These are phyloP conservation scores for Tachina grossa DNA, from an alignment of 2,888 invertebrate genomes.

Conservation along the genomic window DNA sequence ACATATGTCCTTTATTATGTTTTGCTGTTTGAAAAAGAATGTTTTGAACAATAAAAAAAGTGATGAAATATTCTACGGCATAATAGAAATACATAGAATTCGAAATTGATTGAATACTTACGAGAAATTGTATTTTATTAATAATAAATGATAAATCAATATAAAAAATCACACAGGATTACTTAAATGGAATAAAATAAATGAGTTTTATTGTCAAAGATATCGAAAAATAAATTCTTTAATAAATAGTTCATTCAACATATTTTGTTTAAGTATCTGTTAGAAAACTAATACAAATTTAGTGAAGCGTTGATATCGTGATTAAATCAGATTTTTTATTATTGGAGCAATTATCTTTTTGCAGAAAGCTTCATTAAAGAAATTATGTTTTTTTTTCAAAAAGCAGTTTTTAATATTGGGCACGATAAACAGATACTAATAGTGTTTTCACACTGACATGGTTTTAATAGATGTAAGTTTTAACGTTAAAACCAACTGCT, in stretches of 20 bases:
- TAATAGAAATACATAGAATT: neutral
- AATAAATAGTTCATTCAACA: neutral
- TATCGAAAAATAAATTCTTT: neutral
- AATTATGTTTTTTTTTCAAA: no score
- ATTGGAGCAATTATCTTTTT: neutral
- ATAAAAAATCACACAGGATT: neutral
- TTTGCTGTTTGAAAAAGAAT: neutral
- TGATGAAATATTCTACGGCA: conserved; percentile 40
- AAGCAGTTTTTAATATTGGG: no score
- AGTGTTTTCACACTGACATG: no score
- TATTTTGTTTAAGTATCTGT: neutral
- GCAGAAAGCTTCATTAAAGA: neutral
- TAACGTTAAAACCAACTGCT: no score
- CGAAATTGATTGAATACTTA: conserved; percentile 57
- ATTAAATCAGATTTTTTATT: neutral
- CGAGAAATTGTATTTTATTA: conserved; percentile 21
- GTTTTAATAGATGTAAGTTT: no score
- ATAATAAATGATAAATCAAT: conserved; percentile 31
- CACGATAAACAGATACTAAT: no score
- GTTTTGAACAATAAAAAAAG: conserved; percentile 19
- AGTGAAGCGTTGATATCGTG: neutral
- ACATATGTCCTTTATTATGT: conserved; percentile 16
- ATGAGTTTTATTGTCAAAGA: no score
- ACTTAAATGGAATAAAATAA: neutral
- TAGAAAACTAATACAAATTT: neutral